Conservation (phyloP, 2,888 invertebrate genomes). For the Ditylenchus weischeri region DNA sequence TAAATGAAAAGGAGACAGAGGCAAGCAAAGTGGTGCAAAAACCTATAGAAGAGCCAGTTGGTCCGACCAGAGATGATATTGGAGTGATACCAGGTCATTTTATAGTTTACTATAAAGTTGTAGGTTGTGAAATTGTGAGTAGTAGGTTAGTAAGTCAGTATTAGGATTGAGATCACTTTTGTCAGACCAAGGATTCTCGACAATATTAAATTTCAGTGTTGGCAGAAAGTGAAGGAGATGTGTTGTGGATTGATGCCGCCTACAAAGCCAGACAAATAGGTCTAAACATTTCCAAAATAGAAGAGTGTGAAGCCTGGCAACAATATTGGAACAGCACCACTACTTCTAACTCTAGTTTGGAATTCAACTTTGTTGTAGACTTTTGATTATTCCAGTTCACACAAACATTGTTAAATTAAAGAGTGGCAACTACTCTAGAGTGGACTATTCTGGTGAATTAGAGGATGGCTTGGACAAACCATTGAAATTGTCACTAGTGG, state of each 20-base stretch:
- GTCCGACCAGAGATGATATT: neutral
- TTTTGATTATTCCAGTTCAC: neutral
- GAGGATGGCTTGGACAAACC: conserved; percentile 8
- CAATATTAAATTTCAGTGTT: neutral
- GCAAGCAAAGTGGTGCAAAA: neutral
- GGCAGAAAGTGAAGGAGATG: conserved; percentile 28
- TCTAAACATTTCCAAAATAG: conserved; percentile 41
- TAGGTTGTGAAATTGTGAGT: no score
- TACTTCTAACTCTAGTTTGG: neutral
- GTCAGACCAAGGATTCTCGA: no score
- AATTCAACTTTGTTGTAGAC: conserved; percentile 4
- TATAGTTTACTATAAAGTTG: neutral
- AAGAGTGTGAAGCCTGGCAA: conserved; percentile 50
- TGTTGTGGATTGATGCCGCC: conserved; percentile 51
- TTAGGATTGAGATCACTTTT: neutral
- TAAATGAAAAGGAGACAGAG: no score
- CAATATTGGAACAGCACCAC: conserved; percentile 40
- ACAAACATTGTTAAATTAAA: neutral
- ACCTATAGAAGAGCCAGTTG: no score
- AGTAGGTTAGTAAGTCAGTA: neutral
- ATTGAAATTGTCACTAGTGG: conserved; percentile 26
- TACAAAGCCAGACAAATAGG: conserved; percentile 49
- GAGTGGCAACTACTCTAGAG: neutral
- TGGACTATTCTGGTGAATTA: conserved; percentile 22
- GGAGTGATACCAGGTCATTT: neutral